Conservation (phyloP, 2,113 vertebrate species). For the Xerus inauris region DNA sequence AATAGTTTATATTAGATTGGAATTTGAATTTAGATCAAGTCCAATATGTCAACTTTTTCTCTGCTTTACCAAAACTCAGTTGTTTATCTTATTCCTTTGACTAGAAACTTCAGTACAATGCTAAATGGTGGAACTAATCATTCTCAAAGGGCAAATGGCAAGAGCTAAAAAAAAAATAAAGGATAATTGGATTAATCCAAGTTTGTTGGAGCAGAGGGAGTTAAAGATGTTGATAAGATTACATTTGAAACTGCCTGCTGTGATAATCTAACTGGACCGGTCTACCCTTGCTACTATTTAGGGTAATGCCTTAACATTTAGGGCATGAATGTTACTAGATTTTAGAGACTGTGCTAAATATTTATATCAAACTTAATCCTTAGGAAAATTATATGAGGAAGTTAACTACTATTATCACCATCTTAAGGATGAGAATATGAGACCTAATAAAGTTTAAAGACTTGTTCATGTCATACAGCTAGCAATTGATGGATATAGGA, state of each 20-base stretch:
- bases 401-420: background rate
- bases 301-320: background rate
- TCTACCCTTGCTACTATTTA: too few relatives aligned
- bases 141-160: conserved; percentile 1
- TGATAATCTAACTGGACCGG: background rate
- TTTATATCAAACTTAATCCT: background rate
- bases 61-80: background rate
- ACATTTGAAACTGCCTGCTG: background rate
- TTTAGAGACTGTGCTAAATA: background rate
- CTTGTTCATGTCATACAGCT: background rate
- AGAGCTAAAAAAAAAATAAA: background rate
- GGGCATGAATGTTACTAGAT: background rate
- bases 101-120: background rate
- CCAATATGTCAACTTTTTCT: background rate
- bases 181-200: background rate
- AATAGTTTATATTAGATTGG: background rate
- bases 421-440: background rate
- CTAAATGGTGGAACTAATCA: background rate
- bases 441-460: background rate
- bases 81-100: background rate
- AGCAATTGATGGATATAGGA: background rate
- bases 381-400: background rate
- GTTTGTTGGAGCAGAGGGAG: background rate
- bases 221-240: background rate
- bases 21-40: conserved; percentile 23